Conservation (phyloP, 1,140 invertebrate species). For the Euborellia annulipes region DNA sequence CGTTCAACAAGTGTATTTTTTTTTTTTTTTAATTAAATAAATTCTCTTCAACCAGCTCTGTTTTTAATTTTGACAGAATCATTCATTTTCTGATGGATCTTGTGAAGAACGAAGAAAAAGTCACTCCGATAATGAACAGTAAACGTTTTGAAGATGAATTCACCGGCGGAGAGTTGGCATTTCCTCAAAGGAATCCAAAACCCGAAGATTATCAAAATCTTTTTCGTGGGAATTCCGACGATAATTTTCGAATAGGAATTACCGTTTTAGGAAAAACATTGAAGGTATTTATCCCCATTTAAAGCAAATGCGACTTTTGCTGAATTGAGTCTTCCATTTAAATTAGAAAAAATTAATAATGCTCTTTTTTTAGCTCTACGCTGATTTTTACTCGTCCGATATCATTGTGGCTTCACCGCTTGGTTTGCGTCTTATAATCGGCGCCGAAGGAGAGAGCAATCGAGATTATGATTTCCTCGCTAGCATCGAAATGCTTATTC, state of each 20-base stretch:
- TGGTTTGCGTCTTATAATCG: conserved; percentile 77
- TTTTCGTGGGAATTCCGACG: conserved; percentile 84
- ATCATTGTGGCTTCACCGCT: conserved; percentile 90
- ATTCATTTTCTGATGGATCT: conserved; percentile 63
- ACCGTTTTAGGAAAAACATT: conserved; percentile 80
- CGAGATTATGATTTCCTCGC: conserved; percentile 89
- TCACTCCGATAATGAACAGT: conserved; percentile 64
- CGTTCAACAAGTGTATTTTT: too few relatives aligned
- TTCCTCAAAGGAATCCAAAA: conserved; percentile 70
- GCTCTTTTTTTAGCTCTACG: conserved; percentile 52
- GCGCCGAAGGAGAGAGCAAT: conserved; percentile 66
- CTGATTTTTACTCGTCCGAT: conserved; percentile 87
- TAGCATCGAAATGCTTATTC: conserved; percentile 82
- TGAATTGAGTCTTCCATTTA: background rate
- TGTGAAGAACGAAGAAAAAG: conserved; percentile 50
- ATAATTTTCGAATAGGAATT: conserved; percentile 88
- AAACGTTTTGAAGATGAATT: conserved; percentile 79
- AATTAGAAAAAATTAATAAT: conserved; percentile 6
- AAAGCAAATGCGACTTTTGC: conserved; percentile 6
- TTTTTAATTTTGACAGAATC: conserved; percentile 35
- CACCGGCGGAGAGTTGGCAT: conserved; percentile 50
- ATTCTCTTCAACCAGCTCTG: too few relatives aligned
- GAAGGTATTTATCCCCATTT: conserved; percentile 45
- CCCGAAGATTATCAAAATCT: conserved; percentile 72
- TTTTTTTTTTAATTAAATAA: too few relatives aligned